These are phyloP conservation scores for Trachythela sp. DNA, from an alignment of 64 coral and sea anemone species.

Conservation along the genomic window DNA sequence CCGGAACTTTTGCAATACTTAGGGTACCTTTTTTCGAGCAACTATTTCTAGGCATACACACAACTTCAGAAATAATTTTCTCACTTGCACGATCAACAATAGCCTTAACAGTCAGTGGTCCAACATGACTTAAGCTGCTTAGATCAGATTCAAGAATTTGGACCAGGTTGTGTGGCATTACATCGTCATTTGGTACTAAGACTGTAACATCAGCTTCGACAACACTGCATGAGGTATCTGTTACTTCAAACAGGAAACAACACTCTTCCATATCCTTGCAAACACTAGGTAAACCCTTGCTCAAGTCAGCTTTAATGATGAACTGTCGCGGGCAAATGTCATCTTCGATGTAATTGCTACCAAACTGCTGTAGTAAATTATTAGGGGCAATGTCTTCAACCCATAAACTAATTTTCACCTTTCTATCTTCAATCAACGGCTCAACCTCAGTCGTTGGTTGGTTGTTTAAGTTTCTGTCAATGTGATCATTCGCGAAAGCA, in stretches of 20 bases:
- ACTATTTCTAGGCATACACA: neutral
- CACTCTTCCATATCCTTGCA: neutral
- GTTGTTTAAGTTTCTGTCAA: neutral
- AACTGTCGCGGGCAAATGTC: slow-evolving; percentile 34
- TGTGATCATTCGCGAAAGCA: neutral
- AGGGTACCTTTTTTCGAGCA: neutral
- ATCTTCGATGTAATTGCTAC: slow-evolving; percentile 36
- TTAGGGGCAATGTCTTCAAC: neutral
- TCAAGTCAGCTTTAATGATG: slow-evolving; percentile 24
- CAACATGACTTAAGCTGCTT: neutral
- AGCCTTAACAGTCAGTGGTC: neutral
- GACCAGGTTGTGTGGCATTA: neutral
- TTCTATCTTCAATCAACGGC: neutral
- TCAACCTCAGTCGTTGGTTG: neutral
- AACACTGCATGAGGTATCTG: neutral
- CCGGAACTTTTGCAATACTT: neutral
- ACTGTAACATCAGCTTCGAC: neutral
- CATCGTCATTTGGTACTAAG: neutral
- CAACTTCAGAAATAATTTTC: neutral
- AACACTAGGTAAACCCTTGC: neutral
- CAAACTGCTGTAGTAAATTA: slow-evolving; percentile 23
- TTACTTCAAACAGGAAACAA: neutral
- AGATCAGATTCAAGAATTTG: neutral
- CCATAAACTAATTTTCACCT: neutral
- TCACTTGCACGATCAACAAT: neutral